Evolutionary conservation across 2,888 invertebrate genomes (phyloP), one percentile per base, ranked within the genome.

Genomic region (Ganaspis brasiliensis): DNA sequence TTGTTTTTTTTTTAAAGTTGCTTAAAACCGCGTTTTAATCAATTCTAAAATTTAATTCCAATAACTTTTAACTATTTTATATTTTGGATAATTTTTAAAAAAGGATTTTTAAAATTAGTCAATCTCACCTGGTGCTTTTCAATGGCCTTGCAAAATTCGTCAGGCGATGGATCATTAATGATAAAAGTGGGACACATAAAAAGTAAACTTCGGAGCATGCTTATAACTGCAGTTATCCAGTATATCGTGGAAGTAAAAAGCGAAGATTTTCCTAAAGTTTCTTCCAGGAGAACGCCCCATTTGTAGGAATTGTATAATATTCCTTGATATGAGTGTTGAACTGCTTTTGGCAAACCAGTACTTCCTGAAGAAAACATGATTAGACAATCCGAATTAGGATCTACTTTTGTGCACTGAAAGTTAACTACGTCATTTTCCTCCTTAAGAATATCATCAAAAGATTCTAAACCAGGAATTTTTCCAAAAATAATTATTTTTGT

Each of bases 301-400:
- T 63, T 2, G 24, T 74, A 55, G n/a, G 78, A n/a, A 61, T 82
- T 80, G 0, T 72, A 40, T 6, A 85, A 52, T 2, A 89, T 14
- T 6, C 81, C 56, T 14, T 77, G 61, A 57, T 89, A 86, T 1
- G 89, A 83, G 1, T 89, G 61, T 2, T 86, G 81, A 0, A 87
- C 87, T 1, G 86, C 88, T 31, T 91, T 91, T 0, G 91, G 88
- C 3, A 85, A 21, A 0, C 89, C 90, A 0, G 89, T 90, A 0
- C 88, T 89, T 1, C 91, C 91, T 0, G 91, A 91, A 0, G 90
- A 89, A 49, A 86, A 90, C 2, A 90, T 31, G 2, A 91, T 84
- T 5, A 84, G 16, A 0, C 84, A 84, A 0, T 87, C 83, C n/a
- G 84, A 63, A 0, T 78, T 71, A 0, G 75, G 31, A 55, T 81